Evolutionary conservation across 2,888 invertebrate species (phyloP).

Genomic region (Agriotes lineatus): DNA sequence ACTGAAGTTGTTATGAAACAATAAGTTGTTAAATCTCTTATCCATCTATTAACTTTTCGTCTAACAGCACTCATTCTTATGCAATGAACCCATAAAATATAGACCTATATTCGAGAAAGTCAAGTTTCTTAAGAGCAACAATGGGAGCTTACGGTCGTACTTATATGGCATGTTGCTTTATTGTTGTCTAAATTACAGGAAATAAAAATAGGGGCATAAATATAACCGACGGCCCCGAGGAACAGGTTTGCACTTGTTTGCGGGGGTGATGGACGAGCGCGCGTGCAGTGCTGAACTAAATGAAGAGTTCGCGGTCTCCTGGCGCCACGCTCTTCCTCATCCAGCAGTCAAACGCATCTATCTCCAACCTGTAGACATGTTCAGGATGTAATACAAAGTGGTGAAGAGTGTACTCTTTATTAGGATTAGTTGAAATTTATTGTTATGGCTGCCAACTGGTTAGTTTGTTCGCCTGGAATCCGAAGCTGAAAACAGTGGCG

Average conservation of each 20-base stretch:
- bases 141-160: no score
- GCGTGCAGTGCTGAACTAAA: constrained; percentile 24
- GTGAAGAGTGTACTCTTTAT: not conserved
- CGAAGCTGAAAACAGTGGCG: no score
- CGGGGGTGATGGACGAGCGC: constrained; percentile 36
- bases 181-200: constrained; percentile 27
- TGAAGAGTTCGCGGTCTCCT: constrained; percentile 17
- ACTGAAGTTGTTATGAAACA: no score
- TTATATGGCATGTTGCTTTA: not conserved
- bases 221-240: constrained; percentile 30
- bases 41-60: no score
- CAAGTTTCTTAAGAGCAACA: no score
- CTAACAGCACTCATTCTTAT: no score
- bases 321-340: constrained; percentile 21
- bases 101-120: no score
- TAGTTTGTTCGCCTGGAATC: no score
- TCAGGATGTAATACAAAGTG: not conserved
- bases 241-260: constrained; percentile 39
- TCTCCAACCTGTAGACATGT: not conserved
- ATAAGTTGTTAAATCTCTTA: no score
- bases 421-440: no score
- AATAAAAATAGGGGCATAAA: constrained; percentile 31
- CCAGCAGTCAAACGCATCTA: not conserved
- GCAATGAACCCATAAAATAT: no score
- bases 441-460: no score